Percentiles rank a stretch among this genome's conserved stretches.
phyloP scores from a whole-genome alignment of 1,140 invertebrate genomes.

The Brachionus rubens region DNA sequence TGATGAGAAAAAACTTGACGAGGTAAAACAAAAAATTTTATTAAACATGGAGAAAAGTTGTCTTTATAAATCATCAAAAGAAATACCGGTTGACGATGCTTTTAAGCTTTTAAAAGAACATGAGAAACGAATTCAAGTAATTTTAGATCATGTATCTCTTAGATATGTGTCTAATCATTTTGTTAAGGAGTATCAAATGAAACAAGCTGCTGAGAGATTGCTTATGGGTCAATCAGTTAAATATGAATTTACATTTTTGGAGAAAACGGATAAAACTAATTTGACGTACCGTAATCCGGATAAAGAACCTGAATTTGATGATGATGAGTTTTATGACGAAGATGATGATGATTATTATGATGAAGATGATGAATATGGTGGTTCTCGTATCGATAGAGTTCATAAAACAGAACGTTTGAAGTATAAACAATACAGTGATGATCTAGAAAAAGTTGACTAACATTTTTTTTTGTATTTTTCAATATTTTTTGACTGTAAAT shows the following conservation, averaged over 20 bases:
- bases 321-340: not conserved
- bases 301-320: not conserved
- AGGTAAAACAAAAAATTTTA: conserved; percentile 9
- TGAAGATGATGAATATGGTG: not conserved
- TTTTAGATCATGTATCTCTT: not conserved
- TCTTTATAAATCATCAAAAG: conserved; percentile 9
- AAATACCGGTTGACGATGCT: conserved; percentile 33
- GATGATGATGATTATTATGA: not conserved
- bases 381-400: not conserved
- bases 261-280: conserved; percentile 23
- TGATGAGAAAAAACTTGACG: not conserved
- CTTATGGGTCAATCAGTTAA: conserved; percentile 25
- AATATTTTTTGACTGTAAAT: not conserved
- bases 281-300: not conserved
- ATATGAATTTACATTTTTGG: conserved; percentile 23
- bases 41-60: not conserved
- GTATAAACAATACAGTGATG: conserved; percentile 15
- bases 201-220: conserved; percentile 34
- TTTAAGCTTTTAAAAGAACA: conserved; percentile 38
- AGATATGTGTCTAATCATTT: not conserved
- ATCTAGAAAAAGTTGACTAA: conserved; percentile 22
- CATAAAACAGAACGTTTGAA: conserved; percentile 6
- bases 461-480: not conserved
- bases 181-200: conserved; percentile 32
- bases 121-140: conserved; percentile 38